Conservation (phyloP, 2,797 vertebrate genomes). For the Pyrocephalus nanus region DNA sequence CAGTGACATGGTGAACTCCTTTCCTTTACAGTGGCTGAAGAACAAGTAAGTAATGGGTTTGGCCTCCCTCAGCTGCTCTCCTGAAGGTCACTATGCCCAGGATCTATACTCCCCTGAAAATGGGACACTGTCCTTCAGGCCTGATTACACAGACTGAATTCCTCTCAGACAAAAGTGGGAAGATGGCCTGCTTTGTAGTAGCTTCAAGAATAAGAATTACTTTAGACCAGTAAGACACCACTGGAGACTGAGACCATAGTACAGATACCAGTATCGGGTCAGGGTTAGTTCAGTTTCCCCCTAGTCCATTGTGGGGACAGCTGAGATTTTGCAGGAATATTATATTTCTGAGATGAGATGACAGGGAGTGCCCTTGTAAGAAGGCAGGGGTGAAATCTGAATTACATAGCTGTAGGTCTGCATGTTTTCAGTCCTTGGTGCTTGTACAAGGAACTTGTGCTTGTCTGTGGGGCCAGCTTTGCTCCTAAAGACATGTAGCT, state of each 20-base stretch:
- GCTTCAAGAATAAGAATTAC: background rate
- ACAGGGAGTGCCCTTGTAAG: background rate
- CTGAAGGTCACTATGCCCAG: background rate
- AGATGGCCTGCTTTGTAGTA: background rate
- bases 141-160: constrained; percentile 24
- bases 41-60: background rate
- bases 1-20: background rate
- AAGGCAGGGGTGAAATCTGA: background rate
- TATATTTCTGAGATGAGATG: background rate
- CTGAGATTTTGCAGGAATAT: background rate
- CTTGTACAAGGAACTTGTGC: background rate
- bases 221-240: background rate
- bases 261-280: background rate
- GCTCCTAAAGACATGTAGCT: background rate
- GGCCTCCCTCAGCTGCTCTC: background rate
- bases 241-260: background rate
- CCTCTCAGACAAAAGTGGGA: background rate
- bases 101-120: background rate
- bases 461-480: background rate
- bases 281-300: background rate
- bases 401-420: background rate
- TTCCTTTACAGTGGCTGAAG: background rate
- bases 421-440: background rate
- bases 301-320: background rate
- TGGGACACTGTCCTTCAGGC: background rate